phyloP scores from a whole-genome alignment of 2,888 invertebrate genomes.

The Sinotaia quadrata region DNA sequence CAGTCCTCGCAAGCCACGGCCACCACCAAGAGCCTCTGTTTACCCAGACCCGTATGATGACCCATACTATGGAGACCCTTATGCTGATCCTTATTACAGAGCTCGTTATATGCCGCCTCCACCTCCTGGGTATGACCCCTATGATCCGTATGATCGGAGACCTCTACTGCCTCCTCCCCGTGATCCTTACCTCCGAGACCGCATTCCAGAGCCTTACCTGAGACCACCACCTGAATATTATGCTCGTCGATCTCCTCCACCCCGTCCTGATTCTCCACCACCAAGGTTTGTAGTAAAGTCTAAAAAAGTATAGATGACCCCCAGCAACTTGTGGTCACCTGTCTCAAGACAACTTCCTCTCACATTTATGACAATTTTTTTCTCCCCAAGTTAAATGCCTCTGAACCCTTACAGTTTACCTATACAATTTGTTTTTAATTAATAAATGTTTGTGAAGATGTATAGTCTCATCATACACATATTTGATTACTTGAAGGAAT shows the following conservation, averaged over 20 bases:
- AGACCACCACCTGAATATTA: slow-evolving; percentile 62
- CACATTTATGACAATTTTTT: no score
- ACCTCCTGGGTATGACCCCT: slow-evolving; percentile 4
- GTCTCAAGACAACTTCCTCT: no score
- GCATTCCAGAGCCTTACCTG: slow-evolving; percentile 49
- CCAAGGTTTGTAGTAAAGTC: slow-evolving; percentile 2
- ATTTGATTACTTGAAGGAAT: no score
- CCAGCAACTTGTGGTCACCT: no score
- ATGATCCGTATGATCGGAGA: slow-evolving; percentile 52
- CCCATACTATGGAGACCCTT: slow-evolving; percentile 29
- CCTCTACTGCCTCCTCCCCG: slow-evolving; percentile 36
- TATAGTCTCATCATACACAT: no score
- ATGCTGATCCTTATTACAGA: slow-evolving; percentile 50
- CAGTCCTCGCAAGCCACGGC: slow-evolving; percentile 20
- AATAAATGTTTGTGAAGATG: no score
- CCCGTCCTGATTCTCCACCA: neutral
- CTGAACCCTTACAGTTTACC: no score
- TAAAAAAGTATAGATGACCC: no score
- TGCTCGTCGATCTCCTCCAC: slow-evolving; percentile 42
- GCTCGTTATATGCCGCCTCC: slow-evolving; percentile 53
- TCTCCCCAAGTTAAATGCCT: no score
- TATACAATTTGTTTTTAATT: no score
- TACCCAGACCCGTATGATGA: slow-evolving; percentile 29
- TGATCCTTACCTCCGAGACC: slow-evolving; percentile 32
- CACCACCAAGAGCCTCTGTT: slow-evolving; percentile 7